Conservation (phyloP, 2,113 vertebrate species). For the Scartelaos histophorus region DNA sequence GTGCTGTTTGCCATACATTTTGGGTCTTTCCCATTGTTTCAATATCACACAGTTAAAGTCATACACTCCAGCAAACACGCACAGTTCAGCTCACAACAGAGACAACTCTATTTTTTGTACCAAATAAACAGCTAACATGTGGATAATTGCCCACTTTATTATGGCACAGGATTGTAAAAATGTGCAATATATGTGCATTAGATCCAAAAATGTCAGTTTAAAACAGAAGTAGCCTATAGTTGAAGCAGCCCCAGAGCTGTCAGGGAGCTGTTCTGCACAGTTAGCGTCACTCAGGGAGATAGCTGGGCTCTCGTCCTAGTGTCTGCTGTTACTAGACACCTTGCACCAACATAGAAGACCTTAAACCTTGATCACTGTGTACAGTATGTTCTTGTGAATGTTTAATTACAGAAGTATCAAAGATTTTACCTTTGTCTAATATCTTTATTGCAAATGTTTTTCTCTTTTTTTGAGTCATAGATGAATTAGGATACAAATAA, state of each 20-base stretch:
- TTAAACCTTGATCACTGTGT: slow-evolving; percentile 81
- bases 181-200: slow-evolving; percentile 51
- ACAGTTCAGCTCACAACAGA: slow-evolving; percentile 34
- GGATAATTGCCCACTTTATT: slow-evolving; percentile 26
- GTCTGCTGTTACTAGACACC: slow-evolving; percentile 71
- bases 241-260: slow-evolving; percentile 35
- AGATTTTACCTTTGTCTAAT: slow-evolving; percentile 70
- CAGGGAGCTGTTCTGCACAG: slow-evolving; percentile 40
- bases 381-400: slow-evolving; percentile 76
- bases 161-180: slow-evolving; percentile 59
- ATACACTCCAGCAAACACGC: slow-evolving; percentile 52
- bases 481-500: slow-evolving; percentile 62
- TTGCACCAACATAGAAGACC: slow-evolving; percentile 75
- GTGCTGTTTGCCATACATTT: slow-evolving; percentile 54
- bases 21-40: slow-evolving; percentile 64
- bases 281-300: slow-evolving; percentile 79
- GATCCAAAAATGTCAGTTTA: slow-evolving; percentile 38
- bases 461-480: slow-evolving; percentile 63
- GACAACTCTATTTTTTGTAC: slow-evolving; percentile 23
- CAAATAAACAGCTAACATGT: slow-evolving; percentile 42
- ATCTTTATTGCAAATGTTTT: slow-evolving; percentile 60
- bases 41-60: slow-evolving; percentile 32
- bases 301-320: slow-evolving; percentile 76
- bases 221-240: slow-evolving; percentile 29
- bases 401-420: slow-evolving; percentile 75